Percentiles rank a stretch among this genome's conserved stretches.
phyloP scores from a whole-genome alignment of 2,113 vertebrate genomes.

The Phaethornis superciliosus region DNA sequence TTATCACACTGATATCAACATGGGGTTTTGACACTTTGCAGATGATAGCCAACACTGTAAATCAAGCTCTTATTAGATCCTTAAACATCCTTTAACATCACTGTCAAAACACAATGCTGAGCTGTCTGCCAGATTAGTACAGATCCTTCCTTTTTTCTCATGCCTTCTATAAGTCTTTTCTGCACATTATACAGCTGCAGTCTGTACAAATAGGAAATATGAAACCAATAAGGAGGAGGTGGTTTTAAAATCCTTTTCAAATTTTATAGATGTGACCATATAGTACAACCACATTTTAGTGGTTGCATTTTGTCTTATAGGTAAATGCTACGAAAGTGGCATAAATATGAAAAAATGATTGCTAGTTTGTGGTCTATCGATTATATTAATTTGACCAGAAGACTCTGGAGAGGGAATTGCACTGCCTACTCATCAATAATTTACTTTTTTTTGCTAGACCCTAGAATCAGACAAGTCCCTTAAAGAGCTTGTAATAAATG shows the following conservation, averaged over 20 bases:
- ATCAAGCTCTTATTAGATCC: not conserved
- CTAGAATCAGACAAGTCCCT: constrained; percentile 7
- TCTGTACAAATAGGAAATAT: not conserved
- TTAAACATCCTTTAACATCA: not conserved
- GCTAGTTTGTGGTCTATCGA: constrained; percentile 15
- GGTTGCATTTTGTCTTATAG: not conserved
- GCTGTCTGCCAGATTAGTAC: not conserved
- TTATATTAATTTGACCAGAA: constrained; percentile 56
- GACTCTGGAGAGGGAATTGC: constrained; percentile 44
- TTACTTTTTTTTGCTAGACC: not conserved
- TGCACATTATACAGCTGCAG: not conserved
- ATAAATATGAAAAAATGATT: constrained; percentile 26
- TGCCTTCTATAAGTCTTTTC: not conserved
- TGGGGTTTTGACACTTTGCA: not conserved
- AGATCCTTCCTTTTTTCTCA: not conserved
- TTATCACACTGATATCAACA: not conserved
- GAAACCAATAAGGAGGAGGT: not conserved
- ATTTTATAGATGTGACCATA: not conserved
- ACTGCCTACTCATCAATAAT: constrained; percentile 52
- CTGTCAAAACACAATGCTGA: not conserved
- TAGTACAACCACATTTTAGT: not conserved
- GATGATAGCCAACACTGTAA: not conserved
- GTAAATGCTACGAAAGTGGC: not conserved
- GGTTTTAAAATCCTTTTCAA: not conserved
- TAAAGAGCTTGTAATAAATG: constrained; percentile 47